Base-by-base conservation (phyloP, 2,888 invertebrate genomes). In the Apamea monoglypha region DNA sequence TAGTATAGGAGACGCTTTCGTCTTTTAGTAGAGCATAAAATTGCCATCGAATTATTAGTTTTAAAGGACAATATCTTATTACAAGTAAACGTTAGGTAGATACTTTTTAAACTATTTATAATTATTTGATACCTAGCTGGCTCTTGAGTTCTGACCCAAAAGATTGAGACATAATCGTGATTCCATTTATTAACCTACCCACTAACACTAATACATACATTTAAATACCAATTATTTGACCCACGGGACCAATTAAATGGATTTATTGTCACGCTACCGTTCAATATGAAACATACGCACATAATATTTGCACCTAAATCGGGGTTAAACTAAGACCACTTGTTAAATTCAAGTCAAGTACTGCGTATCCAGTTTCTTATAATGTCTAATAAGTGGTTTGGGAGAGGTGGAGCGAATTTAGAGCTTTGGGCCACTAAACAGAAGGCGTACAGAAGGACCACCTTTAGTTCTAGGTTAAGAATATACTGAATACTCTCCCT, bases 341-440 rank as follows among this genome's bases (percentile, higher is more conserved):
- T 70, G 67, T 81, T 69, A 71, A 82, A 84, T 80, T 66, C 80
- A 82, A 81, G 78, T 78, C 85, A 66, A 80, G 80, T 76, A 84
- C 84, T 83, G 61, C 85, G 73, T 85, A 83, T 85, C 85, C 63
- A 85, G 85, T 85, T 85, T 78, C 85, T 87, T 71, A 78, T 82
- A 87, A 85, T 80, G 74, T 76, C 80, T 82, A 80, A 78, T 79
- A 88, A 85, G 83, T 44, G 74, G 87, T 85, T 85, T 78, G 71
- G 79, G 74, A 76, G 83, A 87, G 84, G 88, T 82, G 85, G 85
- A 85, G 77, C 76, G 47, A 87, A 88, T 87, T 86, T 72, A 81
- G 73, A 84, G 80, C 80, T 85, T 83, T 78, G 3, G 6, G 10
- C 2, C 83, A 73, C 21, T 16, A 32, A 5, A 14, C 25, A 66